phyloP scores from a whole-genome alignment of 2,888 invertebrate species.

The Rhabditoides inermis region DNA sequence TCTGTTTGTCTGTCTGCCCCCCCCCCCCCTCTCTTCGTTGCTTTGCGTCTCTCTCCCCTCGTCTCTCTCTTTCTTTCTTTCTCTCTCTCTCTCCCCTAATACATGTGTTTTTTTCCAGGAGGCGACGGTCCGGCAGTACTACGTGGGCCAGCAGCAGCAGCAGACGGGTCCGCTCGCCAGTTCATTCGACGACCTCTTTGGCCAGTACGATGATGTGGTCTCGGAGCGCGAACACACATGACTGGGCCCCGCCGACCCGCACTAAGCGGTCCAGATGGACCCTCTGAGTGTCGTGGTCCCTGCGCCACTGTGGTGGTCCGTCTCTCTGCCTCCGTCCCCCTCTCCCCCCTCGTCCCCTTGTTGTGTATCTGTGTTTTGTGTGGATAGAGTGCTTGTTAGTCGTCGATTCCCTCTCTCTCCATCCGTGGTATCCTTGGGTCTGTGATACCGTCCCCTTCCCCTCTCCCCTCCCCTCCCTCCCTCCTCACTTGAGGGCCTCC shows the following conservation, averaged over 20 bases:
- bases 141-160: slow-evolving; percentile 1
- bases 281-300: no score
- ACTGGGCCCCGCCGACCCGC: neutral
- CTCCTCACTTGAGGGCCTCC: no score
- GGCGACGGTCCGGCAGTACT: slow-evolving; percentile 16
- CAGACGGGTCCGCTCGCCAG: neutral
- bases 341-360: no score
- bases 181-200: neutral
- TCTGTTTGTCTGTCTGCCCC: neutral
- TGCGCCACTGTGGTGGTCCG: no score
- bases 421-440: no score
- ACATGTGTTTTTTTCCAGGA: slow-evolving; percentile 10
- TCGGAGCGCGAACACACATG: neutral
- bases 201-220: neutral
- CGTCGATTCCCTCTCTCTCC: no score
- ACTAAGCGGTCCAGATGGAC: no score
- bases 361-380: no score
- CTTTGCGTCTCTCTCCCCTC: neutral
- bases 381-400: no score
- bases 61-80: neutral
- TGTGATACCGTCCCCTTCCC: no score
- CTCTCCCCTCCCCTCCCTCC: no score
- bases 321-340: no score
- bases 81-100: neutral
- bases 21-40: neutral